Percentiles rank a stretch among this genome's conserved stretches.
These are phyloP conservation scores for Rhinophrynus dorsalis DNA, from an alignment of 2,797 vertebrate genomes.

Conservation along the genomic window DNA sequence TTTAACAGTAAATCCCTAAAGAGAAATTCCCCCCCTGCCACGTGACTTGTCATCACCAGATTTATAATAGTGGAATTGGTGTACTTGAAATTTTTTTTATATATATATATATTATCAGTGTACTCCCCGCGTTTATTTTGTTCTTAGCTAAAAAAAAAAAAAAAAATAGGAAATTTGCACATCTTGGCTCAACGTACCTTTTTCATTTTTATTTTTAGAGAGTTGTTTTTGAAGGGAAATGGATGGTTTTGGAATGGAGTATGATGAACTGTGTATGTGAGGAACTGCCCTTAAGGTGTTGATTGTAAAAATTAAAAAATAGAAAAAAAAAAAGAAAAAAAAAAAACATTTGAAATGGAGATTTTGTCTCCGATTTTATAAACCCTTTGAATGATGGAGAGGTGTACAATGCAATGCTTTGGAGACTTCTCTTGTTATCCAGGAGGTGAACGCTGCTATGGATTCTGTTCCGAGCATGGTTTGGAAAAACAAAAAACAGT, in stretches of 20 bases:
- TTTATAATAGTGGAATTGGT: too few species aligned
- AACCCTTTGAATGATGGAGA: too few species aligned
- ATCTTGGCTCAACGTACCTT: slow-evolving; percentile 77
- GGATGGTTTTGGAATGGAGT: slow-evolving; percentile 66
- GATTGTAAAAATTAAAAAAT: slow-evolving; percentile 78
- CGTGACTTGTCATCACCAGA: too few species aligned
- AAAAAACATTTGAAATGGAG: slow-evolving; percentile 58
- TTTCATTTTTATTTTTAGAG: slow-evolving; percentile 68
- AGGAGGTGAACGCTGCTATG: slow-evolving; percentile 92
- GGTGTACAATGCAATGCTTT: too few species aligned
- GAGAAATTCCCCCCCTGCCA: too few species aligned
- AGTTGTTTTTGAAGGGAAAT: slow-evolving; percentile 68
- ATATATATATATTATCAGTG: slow-evolving; percentile 61
- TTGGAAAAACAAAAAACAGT: slow-evolving; percentile 73
- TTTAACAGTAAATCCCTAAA: too few species aligned
- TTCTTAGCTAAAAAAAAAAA: slow-evolving; percentile 63
- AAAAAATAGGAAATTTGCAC: slow-evolving; percentile 84
- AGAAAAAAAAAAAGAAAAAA: slow-evolving; percentile 55
- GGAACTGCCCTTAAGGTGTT: slow-evolving; percentile 77
- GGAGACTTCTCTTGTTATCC: slow-evolving; percentile 79
- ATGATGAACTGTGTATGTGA: slow-evolving; percentile 72
- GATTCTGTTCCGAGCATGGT: slow-evolving; percentile 82
- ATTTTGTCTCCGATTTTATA: too few species aligned
- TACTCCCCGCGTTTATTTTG: slow-evolving; percentile 49
- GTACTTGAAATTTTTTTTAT: slow-evolving; percentile 61